Evolutionary conservation across 2,888 invertebrate species (phyloP).

Genomic region (Cephus pygmeus): DNA sequence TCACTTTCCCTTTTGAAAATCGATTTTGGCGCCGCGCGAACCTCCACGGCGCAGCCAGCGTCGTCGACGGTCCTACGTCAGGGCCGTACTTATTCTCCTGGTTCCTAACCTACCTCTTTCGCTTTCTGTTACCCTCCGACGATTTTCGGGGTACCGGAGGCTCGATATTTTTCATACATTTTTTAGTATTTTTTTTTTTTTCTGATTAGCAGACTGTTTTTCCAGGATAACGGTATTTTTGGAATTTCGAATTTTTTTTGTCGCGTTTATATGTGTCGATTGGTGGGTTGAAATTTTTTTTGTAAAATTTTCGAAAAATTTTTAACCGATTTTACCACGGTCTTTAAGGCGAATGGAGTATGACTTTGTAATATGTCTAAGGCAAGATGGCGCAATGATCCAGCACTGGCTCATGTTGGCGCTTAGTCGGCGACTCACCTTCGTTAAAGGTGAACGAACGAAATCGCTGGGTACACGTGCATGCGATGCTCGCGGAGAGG

Average conservation of each 20-base stretch:
- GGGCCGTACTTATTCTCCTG: slow-evolving; percentile 27
- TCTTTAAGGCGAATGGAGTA: not conserved
- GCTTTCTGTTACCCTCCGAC: slow-evolving; percentile 9
- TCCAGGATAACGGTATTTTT: no score
- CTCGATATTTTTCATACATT: not conserved
- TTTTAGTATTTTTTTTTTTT: slow-evolving; percentile 14
- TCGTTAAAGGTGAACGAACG: slow-evolving; percentile 53
- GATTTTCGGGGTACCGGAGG: no score
- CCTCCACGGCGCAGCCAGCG: slow-evolving; percentile 40
- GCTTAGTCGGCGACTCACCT: slow-evolving; percentile 21
- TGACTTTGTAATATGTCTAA: not conserved
- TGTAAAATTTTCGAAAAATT: no score
- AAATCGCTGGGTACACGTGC: slow-evolving; percentile 45
- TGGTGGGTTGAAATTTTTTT: no score
- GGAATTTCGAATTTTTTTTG: not conserved
- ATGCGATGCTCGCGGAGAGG: slow-evolving; percentile 28
- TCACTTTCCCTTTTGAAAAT: slow-evolving; percentile 61
- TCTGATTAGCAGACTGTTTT: not conserved
- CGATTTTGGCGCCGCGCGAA: slow-evolving; percentile 54
- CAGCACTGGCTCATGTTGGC: not conserved
- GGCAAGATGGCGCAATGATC: not conserved
- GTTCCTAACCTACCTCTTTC: slow-evolving; percentile 23
- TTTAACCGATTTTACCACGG: not conserved
- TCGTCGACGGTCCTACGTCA: slow-evolving; percentile 33
- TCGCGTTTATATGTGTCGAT: not conserved